Percentiles rank a stretch among this genome's conserved stretches.
phyloP scores from a whole-genome alignment of 2,113 vertebrate genomes.

The Hassar affinis region DNA sequence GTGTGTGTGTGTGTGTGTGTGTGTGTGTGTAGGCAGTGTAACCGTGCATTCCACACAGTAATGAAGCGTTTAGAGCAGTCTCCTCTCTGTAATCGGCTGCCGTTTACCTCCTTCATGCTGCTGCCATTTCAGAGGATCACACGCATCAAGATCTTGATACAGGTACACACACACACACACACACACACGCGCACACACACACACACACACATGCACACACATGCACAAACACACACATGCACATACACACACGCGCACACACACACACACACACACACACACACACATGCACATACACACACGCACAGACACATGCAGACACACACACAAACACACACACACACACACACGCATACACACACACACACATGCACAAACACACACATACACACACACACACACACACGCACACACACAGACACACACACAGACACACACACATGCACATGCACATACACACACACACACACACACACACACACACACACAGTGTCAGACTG shows the following conservation, averaged over 20 bases:
- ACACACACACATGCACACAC: too few species aligned
- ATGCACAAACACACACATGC: too few species aligned
- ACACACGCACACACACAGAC: too few species aligned
- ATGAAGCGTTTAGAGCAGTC: slow-evolving; percentile 72
- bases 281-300: too few species aligned
- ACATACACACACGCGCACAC: too few species aligned
- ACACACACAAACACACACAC: too few species aligned
- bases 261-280: too few species aligned
- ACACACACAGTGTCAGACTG: slow-evolving; percentile 9
- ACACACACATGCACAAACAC: too few species aligned
- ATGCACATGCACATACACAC: slow-evolving; percentile 13
- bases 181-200: neutral
- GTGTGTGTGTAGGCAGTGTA: slow-evolving; percentile 69
- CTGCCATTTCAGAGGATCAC: slow-evolving; percentile 81
- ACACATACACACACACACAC: too few species aligned
- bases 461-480: neutral
- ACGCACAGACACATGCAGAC: too few species aligned
- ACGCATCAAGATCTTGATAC: slow-evolving; percentile 69
- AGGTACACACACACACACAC: slow-evolving; percentile 37
- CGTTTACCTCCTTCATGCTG: slow-evolving; percentile 76
- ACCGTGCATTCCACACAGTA: slow-evolving; percentile 69
- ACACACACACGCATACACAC: too few species aligned
- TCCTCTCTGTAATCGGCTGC: slow-evolving; percentile 75
- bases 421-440: too few species aligned
- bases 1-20: slow-evolving; percentile 7